These are phyloP conservation scores for Maniola jurtina DNA, from an alignment of 1,140 invertebrate species.

Conservation along the genomic window DNA sequence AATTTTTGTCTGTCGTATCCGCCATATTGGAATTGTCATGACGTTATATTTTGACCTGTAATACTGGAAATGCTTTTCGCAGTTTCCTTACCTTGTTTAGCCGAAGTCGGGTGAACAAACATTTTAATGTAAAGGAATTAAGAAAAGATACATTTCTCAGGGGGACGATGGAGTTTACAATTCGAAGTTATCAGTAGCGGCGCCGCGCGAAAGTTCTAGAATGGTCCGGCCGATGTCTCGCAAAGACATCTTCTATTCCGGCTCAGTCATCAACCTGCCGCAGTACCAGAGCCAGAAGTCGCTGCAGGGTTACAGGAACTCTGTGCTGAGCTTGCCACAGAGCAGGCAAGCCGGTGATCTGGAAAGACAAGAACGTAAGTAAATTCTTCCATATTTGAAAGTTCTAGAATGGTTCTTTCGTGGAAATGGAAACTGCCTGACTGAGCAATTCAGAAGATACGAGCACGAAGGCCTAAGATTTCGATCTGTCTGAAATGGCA, in stretches of 20 bases:
- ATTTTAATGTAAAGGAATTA: no score
- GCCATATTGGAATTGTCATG: no score
- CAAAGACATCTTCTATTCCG: slow-evolving; percentile 99
- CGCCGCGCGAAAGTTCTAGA: slow-evolving; percentile 79
- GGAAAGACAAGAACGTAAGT: slow-evolving; percentile 86
- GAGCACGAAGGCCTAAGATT: no score
- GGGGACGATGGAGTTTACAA: slow-evolving; percentile 71
- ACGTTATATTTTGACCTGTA: no score
- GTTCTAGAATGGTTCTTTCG: no score
- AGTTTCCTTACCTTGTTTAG: no score
- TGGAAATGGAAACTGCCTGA: no score
- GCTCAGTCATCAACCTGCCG: slow-evolving; percentile 93
- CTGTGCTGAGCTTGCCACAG: slow-evolving; percentile 88
- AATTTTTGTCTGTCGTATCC: no score
- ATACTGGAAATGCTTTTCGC: no score
- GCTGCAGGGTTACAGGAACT: slow-evolving; percentile 91
- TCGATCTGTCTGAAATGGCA: no score
- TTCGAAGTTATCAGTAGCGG: slow-evolving; percentile 70
- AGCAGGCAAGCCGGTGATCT: slow-evolving; percentile 81
- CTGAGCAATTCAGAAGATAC: no score
- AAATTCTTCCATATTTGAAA: background rate
- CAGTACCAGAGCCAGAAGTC: slow-evolving; percentile 96
- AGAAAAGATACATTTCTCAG: slow-evolving; percentile 20
- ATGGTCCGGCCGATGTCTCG: slow-evolving; percentile 95
- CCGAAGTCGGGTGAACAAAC: no score